Conservation (phyloP, 2,113 vertebrate species). For the Girardinichthys multiradiatus region DNA sequence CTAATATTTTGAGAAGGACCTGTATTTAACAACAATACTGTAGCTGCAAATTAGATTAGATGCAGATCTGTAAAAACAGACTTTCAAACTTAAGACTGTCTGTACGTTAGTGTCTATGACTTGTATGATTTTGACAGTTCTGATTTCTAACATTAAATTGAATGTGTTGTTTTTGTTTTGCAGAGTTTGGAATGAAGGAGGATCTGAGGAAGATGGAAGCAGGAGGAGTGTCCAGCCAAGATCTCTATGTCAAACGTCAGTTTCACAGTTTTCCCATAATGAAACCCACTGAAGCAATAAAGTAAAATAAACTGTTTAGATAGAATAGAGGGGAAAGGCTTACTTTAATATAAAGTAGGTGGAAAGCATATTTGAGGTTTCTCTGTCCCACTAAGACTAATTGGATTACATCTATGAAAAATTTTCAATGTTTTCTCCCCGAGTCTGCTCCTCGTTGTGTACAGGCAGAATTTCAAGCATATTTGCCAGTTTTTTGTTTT, state of each 20-base stretch:
- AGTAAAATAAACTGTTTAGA: not conserved
- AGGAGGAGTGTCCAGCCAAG: slow-evolving; percentile 88
- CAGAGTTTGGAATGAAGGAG: slow-evolving; percentile 94
- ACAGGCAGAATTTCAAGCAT: not conserved
- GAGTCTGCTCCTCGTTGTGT: not conserved
- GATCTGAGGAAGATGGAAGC: slow-evolving; percentile 91
- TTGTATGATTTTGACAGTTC: not conserved
- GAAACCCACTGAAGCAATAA: not conserved
- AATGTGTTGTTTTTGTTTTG: slow-evolving; percentile 43
- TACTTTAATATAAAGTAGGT: not conserved
- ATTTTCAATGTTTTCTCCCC: not conserved
- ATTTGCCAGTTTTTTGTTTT: not conserved
- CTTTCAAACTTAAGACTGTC: not conserved
- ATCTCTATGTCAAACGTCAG: slow-evolving; percentile 98
- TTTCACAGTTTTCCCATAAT: slow-evolving; percentile 10
- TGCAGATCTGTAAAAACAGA: not conserved
- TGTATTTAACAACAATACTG: not conserved
- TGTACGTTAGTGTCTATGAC: not conserved
- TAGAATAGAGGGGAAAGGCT: not conserved
- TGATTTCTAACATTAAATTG: not conserved
- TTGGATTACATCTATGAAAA: not conserved
- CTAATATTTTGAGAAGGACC: too few species aligned
- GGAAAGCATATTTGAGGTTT: not conserved
- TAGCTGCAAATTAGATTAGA: not conserved
- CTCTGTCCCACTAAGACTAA: not conserved